A percentile compares a stretch with the other conserved stretches of the same genome.
phyloP scores from a whole-genome alignment of 1,140 invertebrate species.

The Drosophila ercepeae region DNA sequence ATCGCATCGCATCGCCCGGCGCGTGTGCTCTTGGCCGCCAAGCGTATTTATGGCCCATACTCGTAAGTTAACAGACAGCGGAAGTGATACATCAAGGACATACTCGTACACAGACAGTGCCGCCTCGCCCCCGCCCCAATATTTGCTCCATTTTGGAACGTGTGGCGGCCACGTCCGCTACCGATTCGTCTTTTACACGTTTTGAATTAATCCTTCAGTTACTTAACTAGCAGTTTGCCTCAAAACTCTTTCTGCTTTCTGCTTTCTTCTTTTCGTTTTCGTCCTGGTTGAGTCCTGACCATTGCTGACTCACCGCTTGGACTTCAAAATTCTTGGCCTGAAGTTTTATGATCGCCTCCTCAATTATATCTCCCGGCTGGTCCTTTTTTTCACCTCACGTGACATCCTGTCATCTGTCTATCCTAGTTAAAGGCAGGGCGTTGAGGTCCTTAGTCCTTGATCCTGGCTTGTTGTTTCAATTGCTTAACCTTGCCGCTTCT shows the following conservation, averaged over 20 bases:
- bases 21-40: conserved; percentile 68
- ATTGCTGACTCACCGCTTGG: conserved; percentile 68
- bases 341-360: conserved; percentile 71
- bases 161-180: conserved; percentile 9
- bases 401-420: conserved; percentile 31
- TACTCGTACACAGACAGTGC: conserved; percentile 6
- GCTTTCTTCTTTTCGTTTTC: no score
- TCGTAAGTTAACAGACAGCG: conserved; percentile 77
- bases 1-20: conserved; percentile 35
- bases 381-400: conserved; percentile 2
- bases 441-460: neutral
- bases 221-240: conserved; percentile 46
- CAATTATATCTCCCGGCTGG: conserved; percentile 72
- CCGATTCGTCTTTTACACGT: conserved; percentile 54
- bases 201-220: conserved; percentile 67
- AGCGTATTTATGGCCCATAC: conserved; percentile 71
- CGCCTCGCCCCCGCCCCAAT: neutral
- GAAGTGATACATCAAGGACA: conserved; percentile 82
- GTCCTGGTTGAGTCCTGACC: neutral
- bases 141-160: neutral
- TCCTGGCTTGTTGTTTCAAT: conserved; percentile 22
- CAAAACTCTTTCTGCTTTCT: neutral
- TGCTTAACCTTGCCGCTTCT: conserved; percentile 48
- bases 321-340: conserved; percentile 62
- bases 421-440: conserved; percentile 6